Evolutionary conservation across 30 jellyfish, hydroid and myxozoan species (phyloP), one percentile per base, ranked within the genome.

Genomic region (Pseudorhiza aurosa): DNA sequence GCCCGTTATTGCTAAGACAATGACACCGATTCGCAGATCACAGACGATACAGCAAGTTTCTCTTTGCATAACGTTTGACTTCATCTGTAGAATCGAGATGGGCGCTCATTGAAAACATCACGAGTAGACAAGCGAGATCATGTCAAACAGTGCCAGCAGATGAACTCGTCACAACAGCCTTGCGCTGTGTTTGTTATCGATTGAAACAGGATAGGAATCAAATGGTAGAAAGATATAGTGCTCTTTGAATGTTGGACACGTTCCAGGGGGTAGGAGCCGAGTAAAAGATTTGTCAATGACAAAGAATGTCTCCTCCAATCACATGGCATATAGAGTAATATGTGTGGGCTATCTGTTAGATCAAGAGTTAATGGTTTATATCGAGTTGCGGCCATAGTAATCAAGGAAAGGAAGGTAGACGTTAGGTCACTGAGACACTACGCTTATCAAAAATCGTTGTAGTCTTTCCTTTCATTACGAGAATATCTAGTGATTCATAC

Each of bases 21-120:
- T 80, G 18, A 80, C 81, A 8, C 91, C 91, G 58, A 80, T 65
- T 25, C 91, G 75, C 68, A 80, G 36, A 24, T 80, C 91, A 51
- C 91, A 80, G 30, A 80, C 22, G 27, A 80, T 14, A 56, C 91
- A 80, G 67, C 91, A 80, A 49, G 91, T 80, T 55, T 80, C 91
- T 65, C 91, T 80, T 21, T 65, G 91, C 74, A 50, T 63, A n/a
- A 19, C 71, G 51, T 45, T 80, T n/a, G 80, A 55, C 77, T 58
- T 47, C 84, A 39, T 80, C 84, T 80, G 91, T 80, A 80, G 24
- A 65, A 72, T 55, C 68, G 53, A 64, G 42, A 17, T 15, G 33
- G 27, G 68, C n/a, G 0, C 14, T 28, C 36, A 57, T 42, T 24
- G 68, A 56, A 37, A 60, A 36, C 90, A 78, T 78, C 44, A 78